A percentile compares a stretch with the other conserved stretches of the same genome.
Evolutionary conservation across 2,797 vertebrate genomes (phyloP).

Genomic region (Saguinus oedipus): DNA sequence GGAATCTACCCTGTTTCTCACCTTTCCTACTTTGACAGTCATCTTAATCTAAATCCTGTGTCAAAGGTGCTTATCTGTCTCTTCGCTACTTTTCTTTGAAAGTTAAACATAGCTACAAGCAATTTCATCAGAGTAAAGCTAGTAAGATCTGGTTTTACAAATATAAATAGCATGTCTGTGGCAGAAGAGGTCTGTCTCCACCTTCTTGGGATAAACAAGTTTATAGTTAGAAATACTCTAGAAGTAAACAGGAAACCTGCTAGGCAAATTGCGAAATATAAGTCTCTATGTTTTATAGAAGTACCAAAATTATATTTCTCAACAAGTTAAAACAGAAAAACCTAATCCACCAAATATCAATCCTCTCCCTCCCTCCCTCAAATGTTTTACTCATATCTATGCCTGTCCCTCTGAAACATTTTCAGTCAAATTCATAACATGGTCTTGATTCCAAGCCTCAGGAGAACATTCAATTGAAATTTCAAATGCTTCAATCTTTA

Average conservation of each 20-base stretch:
- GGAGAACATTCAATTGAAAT: neutral
- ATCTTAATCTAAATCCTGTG: neutral
- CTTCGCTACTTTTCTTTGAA: neutral
- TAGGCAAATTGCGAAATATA: neutral
- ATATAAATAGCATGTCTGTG: neutral
- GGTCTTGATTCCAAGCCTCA: neutral
- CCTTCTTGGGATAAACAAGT: neutral
- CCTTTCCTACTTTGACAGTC: neutral
- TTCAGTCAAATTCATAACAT: slow-evolving; percentile 6
- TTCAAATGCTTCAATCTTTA: neutral
- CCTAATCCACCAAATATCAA: neutral
- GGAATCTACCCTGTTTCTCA: neutral
- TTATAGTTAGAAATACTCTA: slow-evolving; percentile 4
- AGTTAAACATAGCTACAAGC: neutral
- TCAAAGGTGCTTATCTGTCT: neutral
- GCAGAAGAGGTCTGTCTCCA: neutral
- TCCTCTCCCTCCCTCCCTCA: neutral
- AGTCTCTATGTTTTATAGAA: neutral
- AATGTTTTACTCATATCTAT: neutral
- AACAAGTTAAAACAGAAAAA: slow-evolving; percentile 22
- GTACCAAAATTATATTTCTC: slow-evolving; percentile 2
- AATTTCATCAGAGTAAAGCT: neutral
- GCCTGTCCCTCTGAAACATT: neutral
- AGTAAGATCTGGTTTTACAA: neutral
- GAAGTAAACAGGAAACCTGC: neutral